These are phyloP conservation scores for Aphelinus atriplicis DNA, from an alignment of 1,140 invertebrate species.

Conservation along the genomic window DNA sequence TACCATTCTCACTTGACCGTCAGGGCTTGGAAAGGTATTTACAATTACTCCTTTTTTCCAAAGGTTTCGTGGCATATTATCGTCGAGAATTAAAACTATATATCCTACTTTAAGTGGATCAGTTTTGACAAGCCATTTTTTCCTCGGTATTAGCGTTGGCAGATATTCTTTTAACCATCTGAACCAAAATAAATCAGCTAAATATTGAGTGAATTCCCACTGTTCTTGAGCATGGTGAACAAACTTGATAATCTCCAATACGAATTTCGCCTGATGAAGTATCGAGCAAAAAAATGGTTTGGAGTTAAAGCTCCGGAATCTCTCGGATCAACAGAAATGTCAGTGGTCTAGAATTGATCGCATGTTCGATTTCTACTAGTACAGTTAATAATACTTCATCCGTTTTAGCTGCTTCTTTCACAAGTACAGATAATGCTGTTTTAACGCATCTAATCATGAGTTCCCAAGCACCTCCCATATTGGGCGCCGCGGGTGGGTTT, in stretches of 20 bases:
- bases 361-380: conserved; percentile 2
- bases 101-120: background rate
- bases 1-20: background rate
- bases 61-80: background rate
- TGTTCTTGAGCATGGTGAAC: background rate
- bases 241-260: background rate
- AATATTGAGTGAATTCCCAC: background rate
- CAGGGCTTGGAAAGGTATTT: background rate
- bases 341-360: background rate
- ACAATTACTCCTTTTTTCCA: conserved; percentile 1
- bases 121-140: background rate
- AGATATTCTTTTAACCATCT: conserved; percentile 1
- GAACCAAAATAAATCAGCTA: background rate
- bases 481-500: conserved; percentile 28
- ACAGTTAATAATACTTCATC: conserved; percentile 3
- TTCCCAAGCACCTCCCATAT: conserved; percentile 51
- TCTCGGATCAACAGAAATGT: background rate
- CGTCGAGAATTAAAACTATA: background rate
- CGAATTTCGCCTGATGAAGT: background rate
- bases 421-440: conserved; percentile 23
- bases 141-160: background rate
- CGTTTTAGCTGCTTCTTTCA: background rate
- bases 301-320: background rate
- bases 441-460: conserved; percentile 44
- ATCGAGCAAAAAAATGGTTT: background rate